Evolutionary conservation across 2,888 invertebrate species (phyloP).

Genomic region (Dendrolimus houi): DNA sequence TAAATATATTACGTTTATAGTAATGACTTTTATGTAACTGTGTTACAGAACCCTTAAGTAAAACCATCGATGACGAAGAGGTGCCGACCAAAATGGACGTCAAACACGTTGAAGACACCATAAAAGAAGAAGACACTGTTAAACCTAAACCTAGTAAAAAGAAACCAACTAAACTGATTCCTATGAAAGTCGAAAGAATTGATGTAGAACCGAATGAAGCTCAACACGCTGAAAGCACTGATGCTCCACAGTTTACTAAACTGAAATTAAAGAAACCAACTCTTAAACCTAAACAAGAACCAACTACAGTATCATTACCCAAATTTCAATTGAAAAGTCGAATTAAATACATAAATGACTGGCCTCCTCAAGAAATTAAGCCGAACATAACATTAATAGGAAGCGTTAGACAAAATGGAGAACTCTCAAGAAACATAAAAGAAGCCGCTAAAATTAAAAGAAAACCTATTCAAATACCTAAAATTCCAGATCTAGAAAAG

Average conservation of each 20-base stretch:
- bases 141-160: slow-evolving; percentile 1
- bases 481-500: slow-evolving; percentile 66
- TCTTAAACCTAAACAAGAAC: slow-evolving; percentile 63
- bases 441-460: slow-evolving; percentile 80
- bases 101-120: background rate
- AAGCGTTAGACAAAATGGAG: slow-evolving; percentile 77
- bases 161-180: slow-evolving; percentile 3
- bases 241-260: slow-evolving; percentile 78
- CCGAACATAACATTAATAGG: slow-evolving; percentile 73
- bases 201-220: slow-evolving; percentile 69
- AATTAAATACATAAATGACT: slow-evolving; percentile 77
- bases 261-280: slow-evolving; percentile 80
- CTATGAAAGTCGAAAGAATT: slow-evolving; percentile 20
- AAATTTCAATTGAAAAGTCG: slow-evolving; percentile 83
- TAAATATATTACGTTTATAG: too few species aligned
- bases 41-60: background rate
- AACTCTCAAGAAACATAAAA: slow-evolving; percentile 81
- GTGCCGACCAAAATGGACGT: background rate
- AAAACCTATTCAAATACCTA: slow-evolving; percentile 69
- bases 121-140: slow-evolving; percentile 6
- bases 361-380: slow-evolving; percentile 75
- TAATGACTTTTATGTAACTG: background rate
- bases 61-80: background rate
- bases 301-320: slow-evolving; percentile 63
- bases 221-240: slow-evolving; percentile 74